Evolutionary conservation across 2,797 vertebrate genomes (phyloP).

Genomic region (Bovichtus diacanthus): DNA sequence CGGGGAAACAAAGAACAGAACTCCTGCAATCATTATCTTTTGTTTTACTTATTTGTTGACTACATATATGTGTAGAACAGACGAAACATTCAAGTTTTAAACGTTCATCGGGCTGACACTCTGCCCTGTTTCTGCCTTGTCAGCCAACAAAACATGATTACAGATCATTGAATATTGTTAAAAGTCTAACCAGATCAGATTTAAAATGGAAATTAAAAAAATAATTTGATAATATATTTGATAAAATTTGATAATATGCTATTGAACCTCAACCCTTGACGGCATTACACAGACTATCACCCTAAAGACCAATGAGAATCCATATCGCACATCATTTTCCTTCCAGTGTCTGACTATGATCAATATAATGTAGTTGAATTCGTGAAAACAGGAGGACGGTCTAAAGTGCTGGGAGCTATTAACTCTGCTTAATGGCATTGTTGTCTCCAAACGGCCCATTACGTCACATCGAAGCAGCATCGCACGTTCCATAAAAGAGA

Average conservation of each 20-base stretch:
- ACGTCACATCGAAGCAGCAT: slow-evolving; percentile 34
- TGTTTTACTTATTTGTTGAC: neutral
- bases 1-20: slow-evolving; percentile 1
- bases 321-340: neutral
- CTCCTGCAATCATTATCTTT: neutral
- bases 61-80: neutral
- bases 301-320: neutral
- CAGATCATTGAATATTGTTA: neutral
- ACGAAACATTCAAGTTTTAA: neutral
- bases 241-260: neutral
- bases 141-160: too few species aligned
- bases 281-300: neutral
- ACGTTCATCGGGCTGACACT: too few species aligned
- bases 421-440: slow-evolving; percentile 60
- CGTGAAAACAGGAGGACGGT: slow-evolving; percentile 4
- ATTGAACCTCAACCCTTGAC: neutral
- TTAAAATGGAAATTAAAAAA: neutral
- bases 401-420: slow-evolving; percentile 57
- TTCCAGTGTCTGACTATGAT: neutral
- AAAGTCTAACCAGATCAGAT: neutral
- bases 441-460: slow-evolving; percentile 57
- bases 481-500: slow-evolving; percentile 48
- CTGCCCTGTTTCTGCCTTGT: too few species aligned
- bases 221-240: neutral
- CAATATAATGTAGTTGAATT: neutral